A percentile compares a stretch with the other conserved stretches of the same genome.
These are phyloP conservation scores for Microcaecilia unicolor DNA, from an alignment of 2,797 vertebrate species.

Conservation along the genomic window DNA sequence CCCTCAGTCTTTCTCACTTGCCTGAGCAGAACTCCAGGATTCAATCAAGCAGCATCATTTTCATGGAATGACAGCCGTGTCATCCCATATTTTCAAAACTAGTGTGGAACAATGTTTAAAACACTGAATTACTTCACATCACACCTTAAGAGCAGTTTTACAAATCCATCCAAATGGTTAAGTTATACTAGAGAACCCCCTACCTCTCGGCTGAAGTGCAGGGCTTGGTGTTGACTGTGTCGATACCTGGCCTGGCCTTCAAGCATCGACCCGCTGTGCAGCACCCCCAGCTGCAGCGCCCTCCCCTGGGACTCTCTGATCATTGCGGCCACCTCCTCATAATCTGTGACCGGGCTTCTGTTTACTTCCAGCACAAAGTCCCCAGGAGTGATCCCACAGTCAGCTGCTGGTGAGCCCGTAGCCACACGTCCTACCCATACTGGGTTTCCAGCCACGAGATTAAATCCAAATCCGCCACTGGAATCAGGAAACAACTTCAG, in stretches of 20 bases:
- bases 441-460: slow-evolving; percentile 64
- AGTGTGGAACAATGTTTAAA: too few species aligned
- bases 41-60: too few species aligned
- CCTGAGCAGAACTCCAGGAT: too few species aligned
- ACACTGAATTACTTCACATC: too few species aligned
- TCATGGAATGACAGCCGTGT: too few species aligned
- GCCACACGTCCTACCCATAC: slow-evolving; percentile 68
- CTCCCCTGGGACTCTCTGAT: slow-evolving; percentile 60
- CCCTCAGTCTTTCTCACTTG: too few species aligned
- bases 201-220: neutral
- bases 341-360: slow-evolving; percentile 57
- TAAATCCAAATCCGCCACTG: slow-evolving; percentile 65
- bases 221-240: neutral
- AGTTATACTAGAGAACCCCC: too few species aligned
- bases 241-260: neutral
- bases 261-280: slow-evolving; percentile 51
- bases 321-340: slow-evolving; percentile 51
- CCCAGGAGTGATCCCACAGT: slow-evolving; percentile 64
- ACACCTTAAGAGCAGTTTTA: too few species aligned
- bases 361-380: slow-evolving; percentile 81
- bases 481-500: slow-evolving; percentile 59
- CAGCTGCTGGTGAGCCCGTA: slow-evolving; percentile 64
- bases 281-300: slow-evolving; percentile 67
- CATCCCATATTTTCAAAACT: too few species aligned
- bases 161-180: too few species aligned